Evolutionary conservation across 2,888 invertebrate genomes (phyloP).

Genomic region (Athalia rosae): DNA sequence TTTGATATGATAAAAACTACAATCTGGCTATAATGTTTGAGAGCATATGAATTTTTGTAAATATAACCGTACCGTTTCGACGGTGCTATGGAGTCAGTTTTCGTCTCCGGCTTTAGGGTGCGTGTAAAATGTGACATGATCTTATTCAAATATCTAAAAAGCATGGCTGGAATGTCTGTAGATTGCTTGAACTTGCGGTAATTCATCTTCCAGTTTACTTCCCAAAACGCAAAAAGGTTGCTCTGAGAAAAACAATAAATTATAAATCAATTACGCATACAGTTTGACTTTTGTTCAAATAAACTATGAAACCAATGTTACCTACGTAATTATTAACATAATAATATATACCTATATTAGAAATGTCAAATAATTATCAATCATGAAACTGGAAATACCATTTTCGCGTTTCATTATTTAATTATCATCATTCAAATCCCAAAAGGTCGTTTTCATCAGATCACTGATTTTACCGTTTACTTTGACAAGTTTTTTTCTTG

Average conservation of each 20-base stretch:
- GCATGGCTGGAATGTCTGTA: too few relatives aligned
- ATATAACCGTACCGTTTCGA: conserved; percentile 1
- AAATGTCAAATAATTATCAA: conserved; percentile 25
- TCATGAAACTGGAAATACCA: background rate
- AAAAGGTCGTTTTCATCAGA: background rate
- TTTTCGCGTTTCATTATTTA: conserved; percentile 7
- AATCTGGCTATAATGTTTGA: background rate
- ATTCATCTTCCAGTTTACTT: too few relatives aligned
- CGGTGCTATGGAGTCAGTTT: too few relatives aligned
- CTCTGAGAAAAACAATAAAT: background rate
- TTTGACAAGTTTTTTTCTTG: background rate
- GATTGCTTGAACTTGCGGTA: too few relatives aligned
- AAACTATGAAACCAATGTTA: conserved; percentile 22
- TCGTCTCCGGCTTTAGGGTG: too few relatives aligned
- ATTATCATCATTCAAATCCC: conserved; percentile 18
- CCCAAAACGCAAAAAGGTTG: too few relatives aligned
- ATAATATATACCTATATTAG: conserved; percentile 4
- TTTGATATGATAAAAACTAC: background rate
- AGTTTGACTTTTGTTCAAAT: conserved; percentile 14
- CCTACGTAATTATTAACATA: conserved; percentile 35
- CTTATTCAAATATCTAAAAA: too few relatives aligned
- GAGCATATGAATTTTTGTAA: conserved; percentile 18
- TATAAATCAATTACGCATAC: conserved; percentile 1
- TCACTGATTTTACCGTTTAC: conserved; percentile 19
- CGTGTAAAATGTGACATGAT: too few relatives aligned